phyloP scores from a whole-genome alignment of 1,140 invertebrate genomes.

The Pteromalus puparum region DNA sequence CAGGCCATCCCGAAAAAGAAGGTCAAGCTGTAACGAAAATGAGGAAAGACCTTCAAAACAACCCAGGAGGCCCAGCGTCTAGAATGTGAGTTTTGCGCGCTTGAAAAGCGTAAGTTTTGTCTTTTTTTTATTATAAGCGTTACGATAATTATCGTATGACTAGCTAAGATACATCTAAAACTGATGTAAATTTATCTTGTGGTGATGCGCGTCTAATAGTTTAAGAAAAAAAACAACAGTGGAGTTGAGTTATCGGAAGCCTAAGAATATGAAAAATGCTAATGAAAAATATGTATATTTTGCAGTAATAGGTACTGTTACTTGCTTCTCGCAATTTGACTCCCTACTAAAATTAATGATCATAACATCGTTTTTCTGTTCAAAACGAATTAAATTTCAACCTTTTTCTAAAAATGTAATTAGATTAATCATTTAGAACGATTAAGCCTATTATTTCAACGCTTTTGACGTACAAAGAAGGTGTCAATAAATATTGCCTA shows the following conservation, averaged over 20 bases:
- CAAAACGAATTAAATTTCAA: no score
- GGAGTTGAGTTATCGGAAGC: not conserved
- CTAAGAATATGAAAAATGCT: not conserved
- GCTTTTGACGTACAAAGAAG: no score
- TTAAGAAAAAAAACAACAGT: not conserved
- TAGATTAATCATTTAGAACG: no score
- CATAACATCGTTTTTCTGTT: no score
- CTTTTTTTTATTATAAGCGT: not conserved
- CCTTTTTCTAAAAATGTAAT: no score
- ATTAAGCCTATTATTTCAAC: no score
- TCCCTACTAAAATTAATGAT: no score
- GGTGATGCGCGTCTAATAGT: not conserved
- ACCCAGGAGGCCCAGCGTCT: not conserved
- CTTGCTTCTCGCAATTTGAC: no score
- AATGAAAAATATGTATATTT: not conserved
- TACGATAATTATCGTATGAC: not conserved
- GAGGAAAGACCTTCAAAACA: not conserved
- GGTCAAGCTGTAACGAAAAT: not conserved
- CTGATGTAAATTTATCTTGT: not conserved
- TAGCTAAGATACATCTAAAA: not conserved
- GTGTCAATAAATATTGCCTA: not conserved
- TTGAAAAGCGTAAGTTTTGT: not conserved
- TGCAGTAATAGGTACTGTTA: no score
- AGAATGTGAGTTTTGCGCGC: no score
- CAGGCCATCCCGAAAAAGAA: not conserved